Base-by-base conservation (phyloP, 2,888 invertebrate genomes). In the Thyatira batis region DNA sequence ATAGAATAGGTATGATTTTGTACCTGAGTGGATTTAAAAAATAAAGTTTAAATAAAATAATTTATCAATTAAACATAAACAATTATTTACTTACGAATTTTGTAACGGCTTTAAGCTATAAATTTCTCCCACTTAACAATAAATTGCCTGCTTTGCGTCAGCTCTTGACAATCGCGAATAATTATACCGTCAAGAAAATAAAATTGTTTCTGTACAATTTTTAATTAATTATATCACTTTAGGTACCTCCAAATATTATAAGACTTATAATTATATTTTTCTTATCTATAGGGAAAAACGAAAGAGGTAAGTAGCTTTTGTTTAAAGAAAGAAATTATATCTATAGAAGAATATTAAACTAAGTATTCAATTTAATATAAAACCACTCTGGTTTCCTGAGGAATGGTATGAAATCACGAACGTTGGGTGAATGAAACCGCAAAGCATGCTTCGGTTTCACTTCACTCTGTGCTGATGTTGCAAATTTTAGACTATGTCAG, bases 121-220 rank as follows among this genome's bases (percentile, higher is more conserved):
- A 61, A 61, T 61, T 57, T 51, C 51, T 55, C 53, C 52, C 55
- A 59, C 58, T 61, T 55, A 58, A 61, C 58, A 58, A 59, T 61
- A 59, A 61, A 61, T 57, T 55, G 55, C 55, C 50, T 51, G 45
- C 46, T 50, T 46, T 50, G 43, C 50, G 46, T 54, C 50, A 45
- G 45, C 49, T 49, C 30, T 53, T 48, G 48, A 20, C 48, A 48
- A 45, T 49, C 23, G 23, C 44, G 49, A 44, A 44, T 49, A 52
- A 49, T 53, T 53, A 53, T 53, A 48, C 27, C 49, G 30, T 23
- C 53, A 25, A 53, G 49, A 21, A 30, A 27, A 48, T 27, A 49
- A 30, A 27, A 48, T 27, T 9, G 17, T 20, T 27, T 46, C 11
- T 25, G 13, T 23, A 11, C 21, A 21, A 21, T 21, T 45, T 44